Evolutionary conservation across 2,797 vertebrate genomes (phyloP), one percentile per base, ranked within the genome.

Genomic region (Pelodytes ibericus): DNA sequence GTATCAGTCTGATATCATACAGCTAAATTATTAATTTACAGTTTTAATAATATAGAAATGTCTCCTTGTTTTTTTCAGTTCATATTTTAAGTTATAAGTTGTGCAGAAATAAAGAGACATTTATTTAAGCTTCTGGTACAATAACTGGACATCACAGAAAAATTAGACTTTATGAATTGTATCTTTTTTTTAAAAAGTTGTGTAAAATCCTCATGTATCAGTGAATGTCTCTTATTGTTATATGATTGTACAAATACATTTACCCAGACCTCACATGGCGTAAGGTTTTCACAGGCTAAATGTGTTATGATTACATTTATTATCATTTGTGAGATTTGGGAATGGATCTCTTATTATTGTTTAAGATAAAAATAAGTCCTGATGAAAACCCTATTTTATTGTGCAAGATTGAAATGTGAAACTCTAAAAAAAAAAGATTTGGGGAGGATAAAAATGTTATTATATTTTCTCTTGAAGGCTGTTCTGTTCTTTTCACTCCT

Each of bases 401-500:
- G 49, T 31, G 25, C n/a, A 15, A 2, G 6, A 7, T 62, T 56
- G 29, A 29, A 22, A 58, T 2, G 9, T 56, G 15, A 63, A 33
- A 11, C 49, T 64, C 13, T 39, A 56, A 63, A 53, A 56, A 63
- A 53, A 56, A 51, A 11, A 29, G 70, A 62, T 31, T 33, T n/a
- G 3, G 30, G 33, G 26, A 36, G 61, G 24, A 10, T 29, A 29
- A n/a, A 5, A 64, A 73, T 53, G 7, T 64, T 73, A 39, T 64
- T 64, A 39, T 41, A 56, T 39, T 73, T 51, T 20, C 20, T 64
- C 22, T 44, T 64, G 60, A 73, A 73, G 71, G 71, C 56, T 73
- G 71, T 39, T 65, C 60, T 73, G 71, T 65, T 64, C 47, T 64
- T 64, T 20, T 64, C 29, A 36, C 20, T 56, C 22, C 2, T 36